These are phyloP conservation scores for Corvus hawaiiensis DNA, from an alignment of 2,113 vertebrate genomes.

Conservation along the genomic window DNA sequence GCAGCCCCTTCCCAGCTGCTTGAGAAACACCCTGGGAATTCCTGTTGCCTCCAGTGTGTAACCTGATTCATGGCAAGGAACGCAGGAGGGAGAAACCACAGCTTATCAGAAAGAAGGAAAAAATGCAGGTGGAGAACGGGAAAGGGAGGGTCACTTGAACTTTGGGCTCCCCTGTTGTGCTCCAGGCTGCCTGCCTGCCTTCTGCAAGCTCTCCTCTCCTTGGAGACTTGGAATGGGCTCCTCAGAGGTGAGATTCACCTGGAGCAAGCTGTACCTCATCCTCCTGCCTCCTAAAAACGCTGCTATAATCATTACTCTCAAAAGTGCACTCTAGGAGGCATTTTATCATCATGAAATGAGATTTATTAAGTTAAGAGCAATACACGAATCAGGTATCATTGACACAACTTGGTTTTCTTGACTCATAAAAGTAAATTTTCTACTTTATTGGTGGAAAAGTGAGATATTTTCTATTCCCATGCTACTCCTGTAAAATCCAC, in stretches of 20 bases:
- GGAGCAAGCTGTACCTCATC: not conserved
- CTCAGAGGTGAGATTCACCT: not conserved
- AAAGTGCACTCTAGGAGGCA: conserved; percentile 12
- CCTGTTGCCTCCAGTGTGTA: not conserved
- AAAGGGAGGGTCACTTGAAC: not conserved
- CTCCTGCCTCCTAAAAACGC: not conserved
- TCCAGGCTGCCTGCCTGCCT: not conserved
- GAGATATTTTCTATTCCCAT: not conserved
- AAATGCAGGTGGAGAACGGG: not conserved
- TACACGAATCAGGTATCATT: not conserved
- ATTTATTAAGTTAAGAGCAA: conserved; percentile 26
- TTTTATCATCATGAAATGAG: conserved; percentile 47
- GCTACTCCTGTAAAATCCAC: not conserved
- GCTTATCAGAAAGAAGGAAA: not conserved
- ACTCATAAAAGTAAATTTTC: conserved; percentile 33
- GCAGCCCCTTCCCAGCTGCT: not conserved
- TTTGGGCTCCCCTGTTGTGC: not conserved
- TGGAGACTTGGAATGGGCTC: not conserved
- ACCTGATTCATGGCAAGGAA: not conserved
- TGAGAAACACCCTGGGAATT: not conserved
- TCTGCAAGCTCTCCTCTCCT: not conserved
- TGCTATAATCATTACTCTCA: not conserved
- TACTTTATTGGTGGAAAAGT: not conserved
- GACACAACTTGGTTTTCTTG: not conserved
- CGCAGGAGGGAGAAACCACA: not conserved